A percentile compares a stretch with the other conserved stretches of the same genome.
These are phyloP conservation scores for Montifringilla adamsi DNA, from an alignment of 2,113 vertebrate species.

Conservation along the genomic window DNA sequence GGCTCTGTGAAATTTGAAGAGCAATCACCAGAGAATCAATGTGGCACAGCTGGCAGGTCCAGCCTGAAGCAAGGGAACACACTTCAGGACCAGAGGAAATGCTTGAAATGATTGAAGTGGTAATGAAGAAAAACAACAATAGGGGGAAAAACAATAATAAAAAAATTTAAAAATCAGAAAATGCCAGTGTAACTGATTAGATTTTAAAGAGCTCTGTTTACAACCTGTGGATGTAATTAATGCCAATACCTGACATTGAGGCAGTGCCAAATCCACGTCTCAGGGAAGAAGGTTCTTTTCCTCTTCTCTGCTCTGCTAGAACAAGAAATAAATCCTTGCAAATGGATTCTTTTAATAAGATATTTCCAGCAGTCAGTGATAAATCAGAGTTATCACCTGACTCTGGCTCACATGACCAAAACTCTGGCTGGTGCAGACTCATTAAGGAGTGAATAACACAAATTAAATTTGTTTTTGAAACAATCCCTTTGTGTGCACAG, in stretches of 20 bases:
- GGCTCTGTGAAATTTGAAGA: not conserved
- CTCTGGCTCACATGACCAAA: not conserved
- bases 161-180: not conserved
- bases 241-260: constrained; percentile 86
- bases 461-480: not conserved
- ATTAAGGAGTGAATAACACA: not conserved
- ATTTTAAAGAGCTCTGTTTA: not conserved
- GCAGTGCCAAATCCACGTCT: constrained; percentile 92
- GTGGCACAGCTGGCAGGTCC: not conserved
- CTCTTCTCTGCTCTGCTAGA: constrained; percentile 83
- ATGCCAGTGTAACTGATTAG: not conserved
- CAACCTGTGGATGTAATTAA: not conserved
- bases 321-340: constrained; percentile 15
- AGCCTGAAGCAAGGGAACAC: not conserved
- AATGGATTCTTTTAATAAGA: not conserved
- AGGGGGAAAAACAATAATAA: not conserved
- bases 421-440: not conserved
- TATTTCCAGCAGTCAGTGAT: not conserved
- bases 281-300: constrained; percentile 89
- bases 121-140: not conserved
- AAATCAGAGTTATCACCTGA: not conserved
- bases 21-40: not conserved
- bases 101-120: not conserved
- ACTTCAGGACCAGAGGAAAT: not conserved
- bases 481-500: not conserved